Percentiles rank a stretch among this genome's conserved stretches.
These are phyloP conservation scores for Euthynnus affinis DNA, from an alignment of 2,797 vertebrate species.

Conservation along the genomic window DNA sequence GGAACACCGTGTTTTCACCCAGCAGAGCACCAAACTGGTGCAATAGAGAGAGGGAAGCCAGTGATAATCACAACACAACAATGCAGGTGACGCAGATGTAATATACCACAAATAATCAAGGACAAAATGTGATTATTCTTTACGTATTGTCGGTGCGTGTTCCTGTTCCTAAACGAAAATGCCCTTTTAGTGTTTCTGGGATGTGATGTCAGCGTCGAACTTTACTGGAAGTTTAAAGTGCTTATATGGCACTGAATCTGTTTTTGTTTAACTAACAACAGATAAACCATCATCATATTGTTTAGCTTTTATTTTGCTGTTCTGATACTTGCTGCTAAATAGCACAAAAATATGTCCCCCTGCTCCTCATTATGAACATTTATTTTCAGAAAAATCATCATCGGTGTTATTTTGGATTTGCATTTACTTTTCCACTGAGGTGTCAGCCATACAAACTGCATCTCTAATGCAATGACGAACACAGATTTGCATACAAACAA, in stretches of 20 bases:
- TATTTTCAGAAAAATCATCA: no score
- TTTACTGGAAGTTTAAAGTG: slow-evolving; percentile 15
- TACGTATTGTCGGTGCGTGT: neutral
- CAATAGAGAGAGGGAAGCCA: slow-evolving; percentile 8
- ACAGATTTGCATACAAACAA: slow-evolving; percentile 39
- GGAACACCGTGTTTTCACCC: slow-evolving; percentile 59
- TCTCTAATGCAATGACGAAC: neutral
- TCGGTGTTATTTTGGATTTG: neutral
- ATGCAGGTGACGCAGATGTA: slow-evolving; percentile 65
- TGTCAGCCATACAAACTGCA: neutral
- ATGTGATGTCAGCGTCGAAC: slow-evolving; percentile 34
- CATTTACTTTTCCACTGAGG: neutral
- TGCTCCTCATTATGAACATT: no score
- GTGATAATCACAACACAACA: slow-evolving; percentile 41
- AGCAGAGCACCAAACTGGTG: slow-evolving; percentile 19
- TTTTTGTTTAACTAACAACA: neutral
- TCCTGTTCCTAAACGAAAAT: slow-evolving; percentile 12
- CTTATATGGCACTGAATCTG: neutral
- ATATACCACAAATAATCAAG: slow-evolving; percentile 3
- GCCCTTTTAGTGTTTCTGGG: slow-evolving; percentile 48
- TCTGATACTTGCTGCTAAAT: neutral
- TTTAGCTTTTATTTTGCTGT: neutral
- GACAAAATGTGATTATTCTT: slow-evolving; percentile 43
- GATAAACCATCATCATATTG: neutral
- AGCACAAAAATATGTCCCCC: neutral